Evolutionary conservation across 2,888 invertebrate genomes (phyloP).

Genomic region (Cerastis leucographa): DNA sequence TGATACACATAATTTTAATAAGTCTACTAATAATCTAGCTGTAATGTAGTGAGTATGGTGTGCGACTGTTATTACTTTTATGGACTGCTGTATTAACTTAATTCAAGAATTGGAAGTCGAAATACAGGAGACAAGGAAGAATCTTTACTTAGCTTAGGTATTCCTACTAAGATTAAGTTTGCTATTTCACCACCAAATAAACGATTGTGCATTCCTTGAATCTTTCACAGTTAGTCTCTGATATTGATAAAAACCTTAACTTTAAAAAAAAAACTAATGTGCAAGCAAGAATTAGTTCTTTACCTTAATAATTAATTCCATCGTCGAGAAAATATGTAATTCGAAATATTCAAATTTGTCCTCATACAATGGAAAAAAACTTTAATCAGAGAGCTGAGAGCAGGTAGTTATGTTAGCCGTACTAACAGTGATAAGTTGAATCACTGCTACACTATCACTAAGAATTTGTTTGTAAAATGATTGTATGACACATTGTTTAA

Average conservation of each 20-base stretch:
- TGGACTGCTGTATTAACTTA: not conserved
- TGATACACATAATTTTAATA: not conserved
- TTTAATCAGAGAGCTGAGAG: constrained; percentile 67
- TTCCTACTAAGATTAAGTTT: not conserved
- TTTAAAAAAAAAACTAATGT: not conserved
- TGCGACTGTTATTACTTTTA: not conserved
- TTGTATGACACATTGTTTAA: constrained; percentile 11
- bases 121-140: not conserved
- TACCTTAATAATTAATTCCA: not conserved
- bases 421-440: constrained; percentile 44
- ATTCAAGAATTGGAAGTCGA: not conserved
- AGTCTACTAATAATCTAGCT: not conserved
- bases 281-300: not conserved
- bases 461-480: constrained; percentile 17
- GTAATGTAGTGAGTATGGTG: not conserved
- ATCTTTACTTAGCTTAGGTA: not conserved
- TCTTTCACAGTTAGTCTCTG: not conserved
- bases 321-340: not conserved
- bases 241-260: not conserved
- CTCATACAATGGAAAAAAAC: constrained; percentile 68
- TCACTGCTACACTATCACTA: constrained; percentile 14
- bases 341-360: not conserved
- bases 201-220: not conserved
- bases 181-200: not conserved
- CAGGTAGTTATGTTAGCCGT: constrained; percentile 61